phyloP scores from a whole-genome alignment of 1,140 invertebrate species.

The Macrobrachium nipponense region DNA sequence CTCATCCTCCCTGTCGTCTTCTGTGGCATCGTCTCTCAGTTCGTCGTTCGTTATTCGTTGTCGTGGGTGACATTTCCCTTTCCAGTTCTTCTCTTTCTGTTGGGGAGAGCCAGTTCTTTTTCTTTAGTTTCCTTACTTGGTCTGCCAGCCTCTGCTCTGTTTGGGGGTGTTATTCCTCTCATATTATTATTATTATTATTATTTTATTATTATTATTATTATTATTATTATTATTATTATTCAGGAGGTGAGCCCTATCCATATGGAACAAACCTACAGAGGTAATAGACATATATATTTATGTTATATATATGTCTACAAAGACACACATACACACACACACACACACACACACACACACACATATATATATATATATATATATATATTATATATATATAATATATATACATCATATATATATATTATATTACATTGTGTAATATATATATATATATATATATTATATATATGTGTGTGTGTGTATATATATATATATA shows the following conservation, averaged over 20 bases:
- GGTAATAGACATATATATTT: too few relatives aligned
- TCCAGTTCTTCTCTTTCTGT: too few relatives aligned
- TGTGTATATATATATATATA: conserved; percentile 6
- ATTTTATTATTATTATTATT: not conserved
- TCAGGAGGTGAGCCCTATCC: not conserved
- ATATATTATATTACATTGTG: not conserved
- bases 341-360: not conserved
- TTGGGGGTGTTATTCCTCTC: too few relatives aligned
- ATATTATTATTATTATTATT: not conserved
- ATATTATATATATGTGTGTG: conserved; percentile 1
- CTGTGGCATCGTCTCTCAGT: not conserved
- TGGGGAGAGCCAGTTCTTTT: too few relatives aligned
- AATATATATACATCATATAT: conserved; percentile 9
- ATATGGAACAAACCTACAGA: not conserved
- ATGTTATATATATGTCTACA: too few relatives aligned
- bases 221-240: not conserved
- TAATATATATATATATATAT: not conserved
- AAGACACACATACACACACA: not conserved
- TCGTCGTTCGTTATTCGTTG: not conserved
- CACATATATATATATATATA: not conserved
- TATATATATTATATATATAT: conserved; percentile 9
- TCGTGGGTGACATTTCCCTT: too few relatives aligned
- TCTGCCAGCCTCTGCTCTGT: too few relatives aligned
- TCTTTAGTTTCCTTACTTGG: too few relatives aligned
- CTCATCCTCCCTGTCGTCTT: too few relatives aligned